Evolutionary conservation across 2,888 invertebrate genomes (phyloP).

Genomic region (Subacronicta megacephala): DNA sequence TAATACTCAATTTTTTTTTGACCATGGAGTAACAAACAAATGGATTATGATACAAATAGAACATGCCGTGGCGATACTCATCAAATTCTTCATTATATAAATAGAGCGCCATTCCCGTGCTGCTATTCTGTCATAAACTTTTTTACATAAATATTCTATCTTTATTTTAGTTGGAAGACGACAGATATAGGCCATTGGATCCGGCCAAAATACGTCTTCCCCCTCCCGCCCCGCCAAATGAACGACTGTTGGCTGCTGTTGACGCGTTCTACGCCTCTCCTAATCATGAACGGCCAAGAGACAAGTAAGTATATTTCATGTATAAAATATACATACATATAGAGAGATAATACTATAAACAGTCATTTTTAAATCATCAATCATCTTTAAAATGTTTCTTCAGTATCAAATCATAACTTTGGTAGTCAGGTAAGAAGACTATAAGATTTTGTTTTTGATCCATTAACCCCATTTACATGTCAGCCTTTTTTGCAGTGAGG

Average conservation of each 20-base stretch:
- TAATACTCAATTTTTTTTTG: slow-evolving; percentile 11
- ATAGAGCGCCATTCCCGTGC: background rate
- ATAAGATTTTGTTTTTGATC: background rate
- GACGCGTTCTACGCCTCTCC: slow-evolving; percentile 99
- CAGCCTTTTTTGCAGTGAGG: slow-evolving; percentile 92
- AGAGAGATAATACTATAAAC: too few species aligned
- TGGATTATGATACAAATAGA: slow-evolving; percentile 19
- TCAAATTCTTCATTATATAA: too few species aligned
- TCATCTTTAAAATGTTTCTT: too few species aligned
- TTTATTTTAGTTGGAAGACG: slow-evolving; percentile 93
- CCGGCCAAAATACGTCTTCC: slow-evolving; percentile 97
- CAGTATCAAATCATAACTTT: background rate
- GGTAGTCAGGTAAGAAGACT: background rate
- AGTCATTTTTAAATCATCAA: too few species aligned
- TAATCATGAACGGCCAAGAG: slow-evolving; percentile 97
- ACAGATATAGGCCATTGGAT: slow-evolving; percentile 96
- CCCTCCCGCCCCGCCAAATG: slow-evolving; percentile 98
- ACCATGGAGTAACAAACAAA: slow-evolving; percentile 23
- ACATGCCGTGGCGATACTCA: background rate
- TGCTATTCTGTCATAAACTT: background rate
- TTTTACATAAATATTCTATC: slow-evolving; percentile 1
- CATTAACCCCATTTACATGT: background rate
- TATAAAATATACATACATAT: too few species aligned
- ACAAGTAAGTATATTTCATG: slow-evolving; percentile 92
- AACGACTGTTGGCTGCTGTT: slow-evolving; percentile 97